Evolutionary conservation across 2,797 vertebrate genomes (phyloP), one percentile per base, ranked within the genome.

Genomic region (Silurus aristotelis): DNA sequence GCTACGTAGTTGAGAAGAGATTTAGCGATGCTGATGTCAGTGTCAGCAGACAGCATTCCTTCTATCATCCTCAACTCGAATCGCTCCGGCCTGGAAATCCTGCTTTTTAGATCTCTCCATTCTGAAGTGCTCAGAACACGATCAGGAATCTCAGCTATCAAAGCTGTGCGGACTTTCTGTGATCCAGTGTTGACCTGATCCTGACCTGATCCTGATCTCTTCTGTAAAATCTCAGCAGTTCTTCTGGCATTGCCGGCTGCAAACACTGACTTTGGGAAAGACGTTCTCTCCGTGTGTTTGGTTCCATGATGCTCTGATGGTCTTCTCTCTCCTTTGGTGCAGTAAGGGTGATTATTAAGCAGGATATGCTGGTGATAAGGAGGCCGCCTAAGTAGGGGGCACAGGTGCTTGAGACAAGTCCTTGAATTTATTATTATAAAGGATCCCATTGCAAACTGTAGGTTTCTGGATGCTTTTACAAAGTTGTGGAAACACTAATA

Each of bases 1-100:
- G 96, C 96, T 31, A 96, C 91, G 75, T 95, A 96, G 20, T 93
- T 94, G 91, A 99, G 91, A 67, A 99, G 91, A 71, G 98, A 99
- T 91, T 98, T 99, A 27, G 96, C 97, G 3, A 97, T 92, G 84
- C 96, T 91, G 72, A 98, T 38, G 56, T 96, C 90, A 9, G 93
- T 91, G 48, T 83, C 83, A 4, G 22, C 77, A 0, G 0, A n/a
- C 13, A 95, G 48, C 91, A 98, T 92, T 1, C 63, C 82, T 3
- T n/a, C 46, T 90, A 96, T 93, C 92, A 97, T 95, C 79, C 89
- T 87, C 22, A 93, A 72, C 87, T 96, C 96, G 91, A 98, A 99
- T 48, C 88, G 83, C 15, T 86, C 71, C 0, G 73, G 85, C 58
- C 84, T 89, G 0, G 13, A 80, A 66, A 87, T 91, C 71, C 90